A percentile compares a stretch with the other conserved stretches of the same genome.
Conservation (phyloP, 2,888 invertebrate species). For the Microctonus hyperodae region DNA sequence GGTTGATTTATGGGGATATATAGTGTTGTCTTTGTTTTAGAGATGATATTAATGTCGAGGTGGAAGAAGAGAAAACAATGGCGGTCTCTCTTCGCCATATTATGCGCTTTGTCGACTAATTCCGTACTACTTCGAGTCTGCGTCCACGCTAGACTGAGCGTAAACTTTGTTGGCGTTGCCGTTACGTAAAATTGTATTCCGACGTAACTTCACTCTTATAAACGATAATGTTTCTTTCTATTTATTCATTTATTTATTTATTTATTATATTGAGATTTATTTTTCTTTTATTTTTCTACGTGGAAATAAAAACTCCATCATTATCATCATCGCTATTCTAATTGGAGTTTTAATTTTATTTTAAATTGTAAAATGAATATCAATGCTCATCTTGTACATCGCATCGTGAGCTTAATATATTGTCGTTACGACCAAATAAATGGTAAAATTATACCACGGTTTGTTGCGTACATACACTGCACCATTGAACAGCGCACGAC, state of each 20-base stretch:
- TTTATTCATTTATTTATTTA: no score
- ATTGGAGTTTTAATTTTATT: not conserved
- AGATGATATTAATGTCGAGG: conserved; percentile 18
- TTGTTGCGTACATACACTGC: not conserved
- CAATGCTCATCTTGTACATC: not conserved
- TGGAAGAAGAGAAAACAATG: conserved; percentile 36
- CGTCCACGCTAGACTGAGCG: conserved; percentile 54
- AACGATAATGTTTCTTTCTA: not conserved
- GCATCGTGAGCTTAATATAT: conserved; percentile 5
- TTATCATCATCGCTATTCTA: not conserved
- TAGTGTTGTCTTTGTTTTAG: conserved; percentile 8
- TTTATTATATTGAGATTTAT: not conserved
- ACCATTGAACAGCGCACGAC: not conserved
- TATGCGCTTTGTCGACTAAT: conserved; percentile 23
- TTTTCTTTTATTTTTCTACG: conserved; percentile 24
- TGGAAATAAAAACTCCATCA: not conserved
- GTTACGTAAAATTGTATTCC: conserved; percentile 52
- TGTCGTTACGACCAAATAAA: not conserved
- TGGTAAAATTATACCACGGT: not conserved
- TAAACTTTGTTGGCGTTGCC: conserved; percentile 45
- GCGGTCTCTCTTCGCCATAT: conserved; percentile 23
- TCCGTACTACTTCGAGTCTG: conserved; percentile 35
- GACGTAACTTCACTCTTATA: conserved; percentile 36
- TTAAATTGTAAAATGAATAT: not conserved
- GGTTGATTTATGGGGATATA: not conserved